phyloP scores from a whole-genome alignment of 2,113 vertebrate species.

The Ardeotis arabs region DNA sequence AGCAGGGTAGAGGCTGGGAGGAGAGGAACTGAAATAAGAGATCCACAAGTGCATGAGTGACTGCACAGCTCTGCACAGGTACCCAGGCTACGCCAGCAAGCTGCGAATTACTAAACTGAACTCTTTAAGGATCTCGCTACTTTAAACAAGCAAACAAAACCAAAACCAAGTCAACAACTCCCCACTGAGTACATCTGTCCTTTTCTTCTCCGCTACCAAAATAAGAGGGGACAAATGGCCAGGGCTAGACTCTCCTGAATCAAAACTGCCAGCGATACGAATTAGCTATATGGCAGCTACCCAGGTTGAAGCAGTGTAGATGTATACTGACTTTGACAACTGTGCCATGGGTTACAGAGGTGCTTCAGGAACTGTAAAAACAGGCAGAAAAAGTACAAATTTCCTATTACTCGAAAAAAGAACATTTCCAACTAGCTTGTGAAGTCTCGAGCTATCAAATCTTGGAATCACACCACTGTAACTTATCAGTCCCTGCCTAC shows the following conservation, averaged over 20 bases:
- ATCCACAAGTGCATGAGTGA: fast-evolving
- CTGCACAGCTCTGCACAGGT: not conserved
- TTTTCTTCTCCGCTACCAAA: not conserved
- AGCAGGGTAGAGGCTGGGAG: not conserved
- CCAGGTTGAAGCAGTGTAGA: not conserved
- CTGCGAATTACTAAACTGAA: not conserved
- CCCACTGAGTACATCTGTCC: not conserved
- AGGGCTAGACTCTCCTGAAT: not conserved
- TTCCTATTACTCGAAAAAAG: not conserved
- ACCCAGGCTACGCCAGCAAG: not conserved
- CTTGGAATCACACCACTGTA: not conserved
- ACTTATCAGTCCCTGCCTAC: not conserved
- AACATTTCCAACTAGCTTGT: not conserved
- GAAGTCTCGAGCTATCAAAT: not conserved
- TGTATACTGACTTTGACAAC: not conserved
- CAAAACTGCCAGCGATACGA: not conserved
- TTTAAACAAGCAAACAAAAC: not conserved
- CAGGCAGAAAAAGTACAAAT: not conserved
- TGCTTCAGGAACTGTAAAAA: not conserved
- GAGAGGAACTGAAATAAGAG: not conserved
- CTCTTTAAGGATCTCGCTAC: not conserved
- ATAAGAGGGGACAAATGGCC: not conserved
- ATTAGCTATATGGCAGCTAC: not conserved
- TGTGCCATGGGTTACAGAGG: not conserved
- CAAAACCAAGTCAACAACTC: not conserved